Evolutionary conservation across 2,797 vertebrate genomes (phyloP).

Genomic region (Aplochiton taeniatus): DNA sequence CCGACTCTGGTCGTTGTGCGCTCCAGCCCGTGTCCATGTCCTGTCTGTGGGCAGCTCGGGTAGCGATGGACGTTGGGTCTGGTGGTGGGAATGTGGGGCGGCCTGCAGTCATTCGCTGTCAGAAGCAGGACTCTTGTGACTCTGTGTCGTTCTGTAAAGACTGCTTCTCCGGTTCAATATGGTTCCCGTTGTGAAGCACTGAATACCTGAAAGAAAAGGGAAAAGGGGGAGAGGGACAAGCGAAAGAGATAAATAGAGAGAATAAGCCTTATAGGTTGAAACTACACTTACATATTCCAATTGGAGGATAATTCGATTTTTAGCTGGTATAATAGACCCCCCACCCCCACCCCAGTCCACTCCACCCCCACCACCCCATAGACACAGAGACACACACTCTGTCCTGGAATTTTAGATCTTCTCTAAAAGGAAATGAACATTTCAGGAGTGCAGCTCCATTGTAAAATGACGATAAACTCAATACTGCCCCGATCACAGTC

Average conservation of each 20-base stretch:
- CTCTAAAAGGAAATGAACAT: neutral
- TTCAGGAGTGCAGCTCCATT: neutral
- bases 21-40: slow-evolving; percentile 6
- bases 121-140: slow-evolving; percentile 92
- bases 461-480: neutral
- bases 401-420: neutral
- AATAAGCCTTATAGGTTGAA: neutral
- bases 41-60: slow-evolving; percentile 7
- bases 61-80: neutral
- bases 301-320: too few relatives aligned
- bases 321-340: too few relatives aligned
- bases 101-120: slow-evolving; percentile 46
- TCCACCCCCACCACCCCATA: too few relatives aligned
- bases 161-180: slow-evolving; percentile 83
- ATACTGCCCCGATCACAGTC: neutral
- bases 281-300: neutral
- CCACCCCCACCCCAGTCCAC: too few relatives aligned
- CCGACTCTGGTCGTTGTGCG: slow-evolving; percentile 19
- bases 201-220: slow-evolving; percentile 78
- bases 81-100: slow-evolving; percentile 33
- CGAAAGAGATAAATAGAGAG: neutral
- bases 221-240: slow-evolving; percentile 6
- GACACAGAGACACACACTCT: neutral
- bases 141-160: slow-evolving; percentile 83
- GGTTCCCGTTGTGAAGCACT: slow-evolving; percentile 86